Evolutionary conservation across 2,888 invertebrate species (phyloP).

Genomic region (Phyllotreta striolata): DNA sequence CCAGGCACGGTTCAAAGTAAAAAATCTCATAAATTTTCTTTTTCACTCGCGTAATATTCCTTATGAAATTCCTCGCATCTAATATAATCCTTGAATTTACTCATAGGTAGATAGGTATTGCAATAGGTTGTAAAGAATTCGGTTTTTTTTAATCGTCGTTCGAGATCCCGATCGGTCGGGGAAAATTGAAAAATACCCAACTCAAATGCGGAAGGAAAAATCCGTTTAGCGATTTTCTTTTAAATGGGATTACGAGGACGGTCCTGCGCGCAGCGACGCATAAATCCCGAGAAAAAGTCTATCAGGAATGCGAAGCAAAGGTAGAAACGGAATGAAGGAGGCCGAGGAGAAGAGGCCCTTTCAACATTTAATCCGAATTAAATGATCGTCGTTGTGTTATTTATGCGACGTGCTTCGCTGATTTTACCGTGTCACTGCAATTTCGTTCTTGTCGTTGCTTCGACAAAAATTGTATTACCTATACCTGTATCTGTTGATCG

Average conservation of each 20-base stretch:
- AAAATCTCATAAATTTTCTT: no score
- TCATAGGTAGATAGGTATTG: slow-evolving; percentile 1
- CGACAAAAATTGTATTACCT: no score
- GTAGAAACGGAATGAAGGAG: slow-evolving; percentile 12
- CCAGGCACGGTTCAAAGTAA: slow-evolving; percentile 1
- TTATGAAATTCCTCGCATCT: no score
- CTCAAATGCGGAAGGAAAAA: no score
- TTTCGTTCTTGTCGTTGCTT: no score
- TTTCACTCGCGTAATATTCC: no score
- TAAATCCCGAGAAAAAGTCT: slow-evolving; percentile 16
- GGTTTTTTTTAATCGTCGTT: not conserved
- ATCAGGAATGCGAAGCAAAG: slow-evolving; percentile 8
- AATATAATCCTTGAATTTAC: not conserved
- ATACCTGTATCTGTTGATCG: no score
- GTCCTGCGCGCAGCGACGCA: not conserved
- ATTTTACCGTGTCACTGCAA: no score
- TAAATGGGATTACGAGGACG: not conserved
- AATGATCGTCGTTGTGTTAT: slow-evolving; percentile 18
- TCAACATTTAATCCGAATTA: slow-evolving; percentile 14
- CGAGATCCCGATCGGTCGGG: no score
- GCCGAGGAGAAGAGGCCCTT: slow-evolving; percentile 5
- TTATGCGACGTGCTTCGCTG: slow-evolving; percentile 13
- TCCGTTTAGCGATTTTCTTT: no score
- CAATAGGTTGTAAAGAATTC: not conserved
- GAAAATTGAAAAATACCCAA: no score